phyloP scores from a whole-genome alignment of 2,797 vertebrate genomes.

The Podarcis siculus region DNA sequence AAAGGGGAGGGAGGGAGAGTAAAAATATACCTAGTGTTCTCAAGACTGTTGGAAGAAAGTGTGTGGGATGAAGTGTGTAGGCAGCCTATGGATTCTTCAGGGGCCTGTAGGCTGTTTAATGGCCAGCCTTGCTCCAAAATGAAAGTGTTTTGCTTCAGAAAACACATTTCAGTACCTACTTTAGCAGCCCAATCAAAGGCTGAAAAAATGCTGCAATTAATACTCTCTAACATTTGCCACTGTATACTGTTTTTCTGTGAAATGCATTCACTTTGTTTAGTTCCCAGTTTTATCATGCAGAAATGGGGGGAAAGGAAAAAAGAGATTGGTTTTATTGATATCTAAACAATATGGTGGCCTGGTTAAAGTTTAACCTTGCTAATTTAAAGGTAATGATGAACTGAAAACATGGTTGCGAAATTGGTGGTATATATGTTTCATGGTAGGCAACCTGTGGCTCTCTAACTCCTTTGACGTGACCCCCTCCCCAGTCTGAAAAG shows the following conservation, averaged over 20 bases:
- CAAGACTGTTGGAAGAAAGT: background rate
- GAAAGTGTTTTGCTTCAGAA: background rate
- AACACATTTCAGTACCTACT: background rate
- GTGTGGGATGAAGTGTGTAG: slow-evolving; percentile 1
- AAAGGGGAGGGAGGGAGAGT: background rate
- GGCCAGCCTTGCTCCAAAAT: background rate
- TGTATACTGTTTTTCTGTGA: background rate
- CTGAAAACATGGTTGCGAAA: slow-evolving; percentile 10
- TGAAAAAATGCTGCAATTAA: background rate
- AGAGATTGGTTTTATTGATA: background rate
- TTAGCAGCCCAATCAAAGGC: background rate
- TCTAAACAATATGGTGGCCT: background rate
- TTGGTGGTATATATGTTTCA: background rate
- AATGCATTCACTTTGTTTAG: background rate
- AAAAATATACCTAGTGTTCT: slow-evolving; percentile 1
- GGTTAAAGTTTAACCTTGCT: background rate
- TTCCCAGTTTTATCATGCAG: slow-evolving; percentile 13
- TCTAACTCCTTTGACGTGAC: too few species aligned
- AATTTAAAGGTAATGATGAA: background rate
- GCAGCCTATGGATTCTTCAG: background rate
- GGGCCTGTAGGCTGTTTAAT: background rate
- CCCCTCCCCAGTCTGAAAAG: too few species aligned
- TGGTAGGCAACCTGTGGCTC: background rate
- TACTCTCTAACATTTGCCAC: background rate
- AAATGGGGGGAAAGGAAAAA: background rate